phyloP scores from a whole-genome alignment of 2,113 vertebrate species.

The Onychorhynchus coronatus region DNA sequence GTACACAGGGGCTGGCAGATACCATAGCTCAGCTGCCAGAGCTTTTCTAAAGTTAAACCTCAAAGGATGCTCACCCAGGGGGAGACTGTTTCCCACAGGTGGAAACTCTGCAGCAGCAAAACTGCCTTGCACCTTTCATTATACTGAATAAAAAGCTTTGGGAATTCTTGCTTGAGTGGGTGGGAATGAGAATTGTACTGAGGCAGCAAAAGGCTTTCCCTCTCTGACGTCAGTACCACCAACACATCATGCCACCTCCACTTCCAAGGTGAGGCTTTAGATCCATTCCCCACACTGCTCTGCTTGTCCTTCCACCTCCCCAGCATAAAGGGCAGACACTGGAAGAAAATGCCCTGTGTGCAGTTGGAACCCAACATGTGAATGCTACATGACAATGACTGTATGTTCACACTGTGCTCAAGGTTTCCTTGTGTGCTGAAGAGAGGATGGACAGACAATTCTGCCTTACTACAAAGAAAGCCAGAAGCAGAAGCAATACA shows the following conservation, averaged over 20 bases:
- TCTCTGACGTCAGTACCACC: neutral
- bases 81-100: neutral
- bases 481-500: neutral
- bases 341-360: neutral
- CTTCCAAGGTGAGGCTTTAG: neutral
- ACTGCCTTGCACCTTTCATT: neutral
- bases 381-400: neutral
- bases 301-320: neutral
- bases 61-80: neutral
- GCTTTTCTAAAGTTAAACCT: neutral
- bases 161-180: conserved; percentile 13
- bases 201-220: neutral
- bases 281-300: neutral
- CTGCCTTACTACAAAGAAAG: neutral
- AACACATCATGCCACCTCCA: neutral
- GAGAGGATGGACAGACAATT: neutral
- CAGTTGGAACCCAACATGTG: neutral
- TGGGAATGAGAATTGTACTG: neutral
- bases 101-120: neutral
- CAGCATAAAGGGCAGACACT: neutral
- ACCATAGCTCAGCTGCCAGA: neutral
- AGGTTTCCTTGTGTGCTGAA: fast-evolving
- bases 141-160: neutral
- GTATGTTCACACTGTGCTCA: neutral
- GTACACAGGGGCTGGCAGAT: neutral